These are phyloP conservation scores for Sycophila sp. DNA, from an alignment of 1,140 invertebrate species.

Conservation along the genomic window DNA sequence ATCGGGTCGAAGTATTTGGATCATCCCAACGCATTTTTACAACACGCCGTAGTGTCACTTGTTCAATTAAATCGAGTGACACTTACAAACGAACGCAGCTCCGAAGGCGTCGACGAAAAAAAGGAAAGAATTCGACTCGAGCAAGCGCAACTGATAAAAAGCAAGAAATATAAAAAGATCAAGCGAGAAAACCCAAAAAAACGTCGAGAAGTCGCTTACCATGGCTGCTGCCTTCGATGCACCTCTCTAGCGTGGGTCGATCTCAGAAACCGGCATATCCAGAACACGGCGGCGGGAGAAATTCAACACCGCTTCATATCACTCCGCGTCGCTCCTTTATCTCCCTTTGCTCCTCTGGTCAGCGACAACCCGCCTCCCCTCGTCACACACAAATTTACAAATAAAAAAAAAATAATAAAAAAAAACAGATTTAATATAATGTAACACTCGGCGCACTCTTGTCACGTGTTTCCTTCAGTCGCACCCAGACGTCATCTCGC, in stretches of 20 bases:
- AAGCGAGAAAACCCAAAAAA: not conserved
- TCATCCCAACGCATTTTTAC: not conserved
- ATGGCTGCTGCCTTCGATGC: not conserved
- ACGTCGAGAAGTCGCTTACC: not conserved
- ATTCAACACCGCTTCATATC: not conserved
- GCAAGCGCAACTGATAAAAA: not conserved
- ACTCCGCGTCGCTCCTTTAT: not conserved
- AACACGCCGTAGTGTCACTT: too few relatives aligned
- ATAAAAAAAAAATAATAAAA: not conserved
- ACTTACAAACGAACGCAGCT: too few relatives aligned
- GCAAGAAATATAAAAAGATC: too few relatives aligned
- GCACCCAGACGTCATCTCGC: not conserved
- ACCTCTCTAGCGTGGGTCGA: slow-evolving; percentile 5
- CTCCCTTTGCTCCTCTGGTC: not conserved
- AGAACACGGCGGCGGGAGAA: not conserved
- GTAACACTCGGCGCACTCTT: too few relatives aligned
- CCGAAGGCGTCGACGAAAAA: not conserved
- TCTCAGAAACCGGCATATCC: slow-evolving; percentile 24
- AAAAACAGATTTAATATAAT: too few relatives aligned
- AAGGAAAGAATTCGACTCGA: not conserved
- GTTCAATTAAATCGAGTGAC: too few relatives aligned
- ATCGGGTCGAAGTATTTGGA: too few relatives aligned
- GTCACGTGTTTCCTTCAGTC: not conserved
- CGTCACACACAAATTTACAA: not conserved
- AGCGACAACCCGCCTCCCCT: not conserved